Base-by-base conservation (phyloP, 2,113 vertebrate genomes). In the Balaeniceps rex region DNA sequence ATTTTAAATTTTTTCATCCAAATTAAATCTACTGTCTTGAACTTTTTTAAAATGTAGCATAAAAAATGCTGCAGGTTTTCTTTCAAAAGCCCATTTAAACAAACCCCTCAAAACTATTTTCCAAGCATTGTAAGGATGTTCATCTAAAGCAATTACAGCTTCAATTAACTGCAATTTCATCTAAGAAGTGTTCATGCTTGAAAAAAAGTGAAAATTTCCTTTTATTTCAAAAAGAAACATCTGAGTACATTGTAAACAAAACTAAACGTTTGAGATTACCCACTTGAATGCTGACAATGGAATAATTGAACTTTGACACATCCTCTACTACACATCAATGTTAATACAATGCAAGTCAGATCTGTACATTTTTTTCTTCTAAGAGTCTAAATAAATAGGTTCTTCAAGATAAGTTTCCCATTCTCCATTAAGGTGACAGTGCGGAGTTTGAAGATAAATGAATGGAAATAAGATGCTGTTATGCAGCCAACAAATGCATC, bases 121-220 rank as follows among this genome's bases (percentile, higher is more conserved):
- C 23, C 68, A 91, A 85, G 49, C 34, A 90, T 66, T 88, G 25
- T 54, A 94, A 84, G 64, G 49, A 60, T 70, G 58, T 68, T 91
- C 54, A 64, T 83, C 42, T 86, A 92, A 90, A 95, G 88, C 44
- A 94, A 91, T 88, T 95, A 87, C 78, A 60, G 29, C 60, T 87
- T 90, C 77, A 96, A 75, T 91, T 92, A 96, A 91, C 58, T 36
- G 24, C 70, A 92, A 61, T 96, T 95, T 87, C 36, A 54, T 93
- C 49, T 93, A 72, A 92, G 75, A 94, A 93, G 55, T 47, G 36
- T 49, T 72, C 82, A 36, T 46, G 8, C 52, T 69, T 87, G 36
- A 14, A 78, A 90, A 87, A 77, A 70, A 44, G 5, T 42, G 28
- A 72, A 88, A 64, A 60, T n/a, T 85, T 70, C 10, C 10, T 84